Evolutionary conservation across 2,888 invertebrate genomes (phyloP).

Genomic region (Strigamia maritima): DNA sequence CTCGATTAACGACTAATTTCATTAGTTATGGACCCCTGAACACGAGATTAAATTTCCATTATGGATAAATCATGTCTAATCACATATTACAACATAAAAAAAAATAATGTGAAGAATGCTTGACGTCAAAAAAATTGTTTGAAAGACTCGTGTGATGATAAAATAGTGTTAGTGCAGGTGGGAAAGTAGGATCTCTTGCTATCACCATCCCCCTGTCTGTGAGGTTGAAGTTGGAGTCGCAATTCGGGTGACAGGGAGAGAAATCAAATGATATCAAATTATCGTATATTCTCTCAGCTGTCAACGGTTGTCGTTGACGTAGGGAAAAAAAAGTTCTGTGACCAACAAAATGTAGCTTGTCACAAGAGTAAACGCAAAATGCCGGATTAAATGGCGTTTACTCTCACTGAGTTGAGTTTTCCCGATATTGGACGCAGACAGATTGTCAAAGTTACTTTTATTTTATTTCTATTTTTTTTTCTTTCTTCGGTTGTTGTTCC

Average conservation of each 20-base stretch:
- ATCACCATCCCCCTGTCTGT: background rate
- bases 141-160: background rate
- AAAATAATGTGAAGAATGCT: background rate
- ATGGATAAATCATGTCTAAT: background rate
- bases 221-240: conserved; percentile 1
- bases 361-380: conserved; percentile 10
- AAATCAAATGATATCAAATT: conserved; percentile 10
- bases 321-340: background rate
- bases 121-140: background rate
- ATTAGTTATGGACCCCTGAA: background rate
- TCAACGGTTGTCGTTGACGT: conserved; percentile 10
- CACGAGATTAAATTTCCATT: background rate
- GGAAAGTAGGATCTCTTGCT: background rate
- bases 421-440: background rate
- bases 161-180: background rate
- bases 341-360: conserved; percentile 5
- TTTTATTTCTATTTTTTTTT: background rate
- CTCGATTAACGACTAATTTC: background rate
- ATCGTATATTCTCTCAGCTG: conserved; percentile 15
- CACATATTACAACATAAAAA: no score
- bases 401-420: background rate
- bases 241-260: conserved; percentile 6
- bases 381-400: conserved; percentile 10
- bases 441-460: background rate
- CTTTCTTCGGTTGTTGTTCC: background rate